A percentile compares a stretch with the other conserved stretches of the same genome.
Conservation (phyloP, 2,888 invertebrate genomes). For the Copidosoma aretas region DNA sequence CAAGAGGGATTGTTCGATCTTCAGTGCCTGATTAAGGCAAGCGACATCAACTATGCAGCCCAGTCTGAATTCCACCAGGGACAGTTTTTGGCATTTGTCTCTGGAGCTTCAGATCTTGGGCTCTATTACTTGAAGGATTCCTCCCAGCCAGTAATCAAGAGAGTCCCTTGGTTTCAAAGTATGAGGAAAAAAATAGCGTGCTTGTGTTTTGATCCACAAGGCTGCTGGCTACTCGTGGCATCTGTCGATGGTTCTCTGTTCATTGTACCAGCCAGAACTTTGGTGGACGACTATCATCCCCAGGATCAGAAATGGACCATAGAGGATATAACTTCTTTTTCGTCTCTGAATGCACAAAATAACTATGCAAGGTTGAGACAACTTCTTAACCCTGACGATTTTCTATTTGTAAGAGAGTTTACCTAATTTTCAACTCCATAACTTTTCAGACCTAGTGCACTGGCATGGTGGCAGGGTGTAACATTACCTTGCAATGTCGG, state of each 20-base stretch:
- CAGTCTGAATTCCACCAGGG: slow-evolving; percentile 53
- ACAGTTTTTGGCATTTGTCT: slow-evolving; percentile 56
- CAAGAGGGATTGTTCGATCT: slow-evolving; percentile 52
- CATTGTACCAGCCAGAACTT: slow-evolving; percentile 68
- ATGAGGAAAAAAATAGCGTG: slow-evolving; percentile 54
- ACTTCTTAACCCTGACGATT: not conserved
- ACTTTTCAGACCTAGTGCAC: slow-evolving; percentile 55
- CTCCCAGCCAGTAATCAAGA: slow-evolving; percentile 52
- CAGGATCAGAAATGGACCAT: slow-evolving; percentile 68
- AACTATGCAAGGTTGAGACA: slow-evolving; percentile 54
- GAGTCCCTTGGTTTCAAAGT: slow-evolving; percentile 59
- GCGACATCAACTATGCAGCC: slow-evolving; percentile 53
- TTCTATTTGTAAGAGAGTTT: not conserved
- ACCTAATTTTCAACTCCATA: slow-evolving; percentile 7
- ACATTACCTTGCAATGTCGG: slow-evolving; percentile 57
- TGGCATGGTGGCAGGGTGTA: slow-evolving; percentile 61
- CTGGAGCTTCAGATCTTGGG: slow-evolving; percentile 53
- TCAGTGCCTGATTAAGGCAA: slow-evolving; percentile 56
- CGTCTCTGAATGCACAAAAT: slow-evolving; percentile 55
- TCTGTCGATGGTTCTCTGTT: slow-evolving; percentile 67
- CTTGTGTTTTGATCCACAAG: slow-evolving; percentile 83
- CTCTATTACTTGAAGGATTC: slow-evolving; percentile 54
- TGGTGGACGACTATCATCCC: slow-evolving; percentile 65
- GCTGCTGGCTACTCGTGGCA: slow-evolving; percentile 74
- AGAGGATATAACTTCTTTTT: slow-evolving; percentile 67